These are phyloP conservation scores for Silurus lanzhouensis DNA, from an alignment of 2,797 vertebrate genomes.

Conservation along the genomic window DNA sequence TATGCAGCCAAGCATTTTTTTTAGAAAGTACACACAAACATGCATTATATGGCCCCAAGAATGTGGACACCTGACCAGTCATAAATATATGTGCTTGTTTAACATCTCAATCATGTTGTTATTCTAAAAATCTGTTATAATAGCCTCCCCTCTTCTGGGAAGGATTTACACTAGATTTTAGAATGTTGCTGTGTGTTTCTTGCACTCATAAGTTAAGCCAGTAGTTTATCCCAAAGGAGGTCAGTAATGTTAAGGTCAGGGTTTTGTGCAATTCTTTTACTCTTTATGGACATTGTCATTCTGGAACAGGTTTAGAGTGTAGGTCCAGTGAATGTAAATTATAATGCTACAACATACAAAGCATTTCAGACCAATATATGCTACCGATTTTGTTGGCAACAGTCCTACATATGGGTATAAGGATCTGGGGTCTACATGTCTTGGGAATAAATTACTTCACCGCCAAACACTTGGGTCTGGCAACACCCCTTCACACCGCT, in stretches of 20 bases:
- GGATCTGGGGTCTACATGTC: background rate
- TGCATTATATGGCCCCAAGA: background rate
- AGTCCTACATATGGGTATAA: conserved; percentile 1
- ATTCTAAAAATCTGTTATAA: background rate
- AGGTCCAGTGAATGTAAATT: background rate
- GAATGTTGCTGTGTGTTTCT: background rate
- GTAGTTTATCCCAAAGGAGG: background rate
- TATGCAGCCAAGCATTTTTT: background rate
- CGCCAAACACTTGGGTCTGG: background rate
- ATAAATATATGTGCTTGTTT: background rate
- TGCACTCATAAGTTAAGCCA: background rate
- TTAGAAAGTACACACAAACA: background rate
- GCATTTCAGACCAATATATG: background rate
- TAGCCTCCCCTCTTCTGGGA: background rate
- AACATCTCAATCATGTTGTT: background rate
- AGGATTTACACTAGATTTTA: background rate
- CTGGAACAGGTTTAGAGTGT: background rate
- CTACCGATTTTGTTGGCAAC: background rate
- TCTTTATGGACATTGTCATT: background rate
- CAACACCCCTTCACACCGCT: conserved; percentile 73
- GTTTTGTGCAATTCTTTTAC: background rate
- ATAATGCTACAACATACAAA: background rate
- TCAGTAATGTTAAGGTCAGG: background rate
- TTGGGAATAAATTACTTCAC: background rate
- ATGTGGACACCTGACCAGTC: background rate